These are phyloP conservation scores for Xylocopa sonorina DNA, from an alignment of 1,140 invertebrate genomes.

Conservation along the genomic window DNA sequence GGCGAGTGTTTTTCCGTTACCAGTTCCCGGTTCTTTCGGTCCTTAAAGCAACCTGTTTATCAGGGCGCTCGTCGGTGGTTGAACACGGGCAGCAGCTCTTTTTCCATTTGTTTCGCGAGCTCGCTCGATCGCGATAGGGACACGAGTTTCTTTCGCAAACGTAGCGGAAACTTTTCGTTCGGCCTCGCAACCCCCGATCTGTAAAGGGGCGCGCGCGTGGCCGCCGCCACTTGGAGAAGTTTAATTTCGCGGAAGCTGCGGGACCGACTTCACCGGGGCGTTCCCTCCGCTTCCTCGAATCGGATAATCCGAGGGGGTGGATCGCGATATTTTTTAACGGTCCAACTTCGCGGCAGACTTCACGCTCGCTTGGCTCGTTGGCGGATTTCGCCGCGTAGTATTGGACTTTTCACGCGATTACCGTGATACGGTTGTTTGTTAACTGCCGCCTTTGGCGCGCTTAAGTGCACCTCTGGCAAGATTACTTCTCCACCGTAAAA, in stretches of 20 bases:
- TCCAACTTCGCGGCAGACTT: background rate
- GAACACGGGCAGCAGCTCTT: background rate
- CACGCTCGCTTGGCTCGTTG: too few relatives aligned
- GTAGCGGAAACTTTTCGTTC: constrained; percentile 38
- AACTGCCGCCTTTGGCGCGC: too few relatives aligned
- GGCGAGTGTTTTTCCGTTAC: constrained; percentile 3
- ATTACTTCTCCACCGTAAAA: too few relatives aligned
- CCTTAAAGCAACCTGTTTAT: constrained; percentile 33
- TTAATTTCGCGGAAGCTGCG: constrained; percentile 48
- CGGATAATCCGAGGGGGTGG: background rate
- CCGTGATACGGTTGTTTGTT: too few relatives aligned
- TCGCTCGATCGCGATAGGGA: constrained; percentile 27
- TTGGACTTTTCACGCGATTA: too few relatives aligned
- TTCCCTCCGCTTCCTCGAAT: constrained; percentile 4
- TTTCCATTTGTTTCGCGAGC: constrained; percentile 23
- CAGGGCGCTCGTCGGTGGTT: constrained; percentile 15
- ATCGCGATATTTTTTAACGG: background rate
- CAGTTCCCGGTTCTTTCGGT: background rate
- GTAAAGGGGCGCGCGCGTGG: too few relatives aligned
- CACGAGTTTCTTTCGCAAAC: constrained; percentile 39
- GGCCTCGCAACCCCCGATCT: background rate
- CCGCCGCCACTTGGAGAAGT: constrained; percentile 33
- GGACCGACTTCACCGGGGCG: constrained; percentile 19
- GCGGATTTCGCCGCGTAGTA: too few relatives aligned
- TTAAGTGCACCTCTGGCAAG: too few relatives aligned